These are phyloP conservation scores for Hypercompe scribonia DNA, from an alignment of 2,888 invertebrate genomes.

Conservation along the genomic window DNA sequence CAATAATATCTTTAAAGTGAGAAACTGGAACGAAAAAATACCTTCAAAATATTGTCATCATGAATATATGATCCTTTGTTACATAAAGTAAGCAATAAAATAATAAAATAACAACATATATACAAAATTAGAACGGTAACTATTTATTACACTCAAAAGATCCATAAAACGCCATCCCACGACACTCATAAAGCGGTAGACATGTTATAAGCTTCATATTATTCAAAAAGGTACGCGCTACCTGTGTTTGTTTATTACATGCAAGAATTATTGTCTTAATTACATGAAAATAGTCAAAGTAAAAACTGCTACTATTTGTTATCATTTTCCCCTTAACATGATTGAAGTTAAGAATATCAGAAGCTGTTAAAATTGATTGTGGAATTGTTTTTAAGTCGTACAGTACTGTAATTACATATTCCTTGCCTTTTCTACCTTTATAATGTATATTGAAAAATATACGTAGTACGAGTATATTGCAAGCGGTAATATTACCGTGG, in stretches of 20 bases:
- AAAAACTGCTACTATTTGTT: neutral
- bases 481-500: too few relatives aligned
- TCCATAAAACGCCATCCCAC: constrained; percentile 1
- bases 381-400: too few relatives aligned
- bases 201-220: neutral
- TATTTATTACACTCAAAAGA: constrained; percentile 17
- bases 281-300: neutral
- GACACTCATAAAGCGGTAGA: neutral
- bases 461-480: too few relatives aligned
- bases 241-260: neutral
- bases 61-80: neutral
- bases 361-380: neutral
- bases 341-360: neutral
- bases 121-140: constrained; percentile 11
- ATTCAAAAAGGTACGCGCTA: neutral
- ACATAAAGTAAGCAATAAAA: constrained; percentile 3
- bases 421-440: too few relatives aligned
- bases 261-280: neutral
- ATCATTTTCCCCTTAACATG: neutral
- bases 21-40: neutral
- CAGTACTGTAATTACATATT: too few relatives aligned
- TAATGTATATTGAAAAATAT: too few relatives aligned
- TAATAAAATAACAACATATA: constrained; percentile 10
- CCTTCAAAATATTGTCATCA: neutral
- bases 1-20: neutral